Base-by-base conservation (phyloP, 2,888 invertebrate species). In the Altica lythri region DNA sequence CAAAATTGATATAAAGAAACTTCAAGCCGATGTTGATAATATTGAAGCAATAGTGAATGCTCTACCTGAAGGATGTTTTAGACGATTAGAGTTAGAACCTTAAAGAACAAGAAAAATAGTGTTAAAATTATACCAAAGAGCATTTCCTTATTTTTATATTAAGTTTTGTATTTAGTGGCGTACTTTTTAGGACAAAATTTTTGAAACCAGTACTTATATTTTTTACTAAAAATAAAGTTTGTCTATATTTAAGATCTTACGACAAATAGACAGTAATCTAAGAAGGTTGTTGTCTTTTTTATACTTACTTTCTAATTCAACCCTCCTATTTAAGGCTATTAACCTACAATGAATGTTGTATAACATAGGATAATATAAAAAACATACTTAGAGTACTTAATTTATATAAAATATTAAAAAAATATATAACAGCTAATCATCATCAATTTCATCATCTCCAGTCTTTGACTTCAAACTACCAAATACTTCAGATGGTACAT, bases 401-500 rank as follows among this genome's bases (percentile, higher is more conserved):
- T 13, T 42, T 42, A 25, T 42, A 42, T 42, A 42, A 4, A 42
- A 13, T 42, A 4, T 4, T 38, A 13, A 5, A 9, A 16, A 14
- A 13, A 14, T 12, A 29, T 10, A n/a, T n/a, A n/a, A n/a, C n/a
- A n/a, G n/a, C n/a, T 19, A 40, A 42, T 43, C 22, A 38, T 29
- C 29, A 3, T 53, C 34, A 16, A 54, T 49, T 3, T 53, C 52
- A 10, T 53, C 45, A 19, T 58, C 59, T 6, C 61, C 55, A 6
- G 44, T 43, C 9, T 68, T 71, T 45, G 72, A 72, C 64, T 81
- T 83, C 60, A 94, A 80, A 62, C 90, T 85, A 55, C 96, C 96
- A 80, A 96, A 97, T 2, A 97, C 94, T 77, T 95, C 89, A 35
- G 88, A 83, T 25, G 97, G 97, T 61, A 97, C 85, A 18, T 82